Percentiles rank a stretch among this genome's conserved stretches.
These are phyloP conservation scores for Leptodirus hochenwartii DNA, from an alignment of 2,888 invertebrate genomes.

Conservation along the genomic window DNA sequence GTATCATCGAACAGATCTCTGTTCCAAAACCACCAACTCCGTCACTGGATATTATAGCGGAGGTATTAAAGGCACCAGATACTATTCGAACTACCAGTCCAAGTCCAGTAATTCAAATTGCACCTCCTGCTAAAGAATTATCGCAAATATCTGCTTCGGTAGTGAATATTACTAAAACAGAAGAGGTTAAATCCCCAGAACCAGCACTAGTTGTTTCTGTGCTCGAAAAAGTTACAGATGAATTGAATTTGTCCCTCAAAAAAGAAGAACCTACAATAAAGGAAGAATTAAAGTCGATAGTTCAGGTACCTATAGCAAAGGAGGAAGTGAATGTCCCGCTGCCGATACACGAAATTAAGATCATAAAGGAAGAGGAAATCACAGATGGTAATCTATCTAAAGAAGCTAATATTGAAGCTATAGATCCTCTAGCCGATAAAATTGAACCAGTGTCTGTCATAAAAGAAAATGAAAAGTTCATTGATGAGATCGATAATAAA, in stretches of 20 bases:
- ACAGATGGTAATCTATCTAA: constrained; percentile 15
- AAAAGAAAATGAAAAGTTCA: constrained; percentile 22
- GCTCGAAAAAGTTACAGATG: constrained; percentile 22
- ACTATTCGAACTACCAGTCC: constrained; percentile 11
- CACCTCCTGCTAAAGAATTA: constrained; percentile 1
- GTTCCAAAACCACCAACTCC: constrained; percentile 1
- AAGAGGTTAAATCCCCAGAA: constrained; percentile 10
- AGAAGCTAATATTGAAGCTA: constrained; percentile 14
- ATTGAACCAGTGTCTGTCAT: constrained; percentile 18
- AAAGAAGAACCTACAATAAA: constrained; percentile 17
- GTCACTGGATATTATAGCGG: not conserved
- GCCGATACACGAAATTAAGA: constrained; percentile 13
- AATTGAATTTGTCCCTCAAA: constrained; percentile 19
- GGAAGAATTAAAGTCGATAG: constrained; percentile 11
- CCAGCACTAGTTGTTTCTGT: too few relatives aligned
- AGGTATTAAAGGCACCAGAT: constrained; percentile 10
- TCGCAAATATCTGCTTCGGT: constrained; percentile 3
- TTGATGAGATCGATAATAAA: constrained; percentile 21
- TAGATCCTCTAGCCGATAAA: constrained; percentile 12
- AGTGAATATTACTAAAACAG: constrained; percentile 11
- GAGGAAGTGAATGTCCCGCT: not conserved
- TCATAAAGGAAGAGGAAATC: constrained; percentile 15
- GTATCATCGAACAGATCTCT: constrained; percentile 5
- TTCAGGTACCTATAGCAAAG: constrained; percentile 5
- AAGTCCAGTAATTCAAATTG: too few relatives aligned